These are phyloP conservation scores for Oxycera nigricornis DNA, from an alignment of 2,888 invertebrate genomes.

Conservation along the genomic window DNA sequence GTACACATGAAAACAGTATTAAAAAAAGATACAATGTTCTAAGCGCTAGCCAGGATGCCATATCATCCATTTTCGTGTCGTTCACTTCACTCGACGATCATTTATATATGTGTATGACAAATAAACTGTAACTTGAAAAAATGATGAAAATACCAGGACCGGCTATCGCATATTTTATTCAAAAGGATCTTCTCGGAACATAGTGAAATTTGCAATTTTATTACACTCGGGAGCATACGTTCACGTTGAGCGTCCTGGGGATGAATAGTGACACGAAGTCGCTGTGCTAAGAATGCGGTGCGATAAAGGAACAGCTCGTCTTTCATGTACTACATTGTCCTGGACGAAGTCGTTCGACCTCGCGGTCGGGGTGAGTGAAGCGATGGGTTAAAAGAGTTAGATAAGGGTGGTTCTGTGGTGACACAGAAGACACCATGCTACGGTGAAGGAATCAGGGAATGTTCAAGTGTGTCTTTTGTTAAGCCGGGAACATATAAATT, in stretches of 20 bases:
- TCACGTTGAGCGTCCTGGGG: conserved; percentile 8
- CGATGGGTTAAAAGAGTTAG: too few species aligned
- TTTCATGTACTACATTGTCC: too few species aligned
- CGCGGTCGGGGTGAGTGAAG: too few species aligned
- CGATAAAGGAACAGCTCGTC: too few species aligned
- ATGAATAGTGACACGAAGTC: neutral
- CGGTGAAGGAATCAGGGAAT: too few species aligned
- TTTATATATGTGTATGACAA: conserved; percentile 38
- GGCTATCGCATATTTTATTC: conserved; percentile 38
- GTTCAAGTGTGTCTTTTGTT: too few species aligned
- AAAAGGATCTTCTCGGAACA: conserved; percentile 31
- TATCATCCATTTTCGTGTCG: neutral
- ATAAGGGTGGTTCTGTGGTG: too few species aligned
- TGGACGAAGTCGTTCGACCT: too few species aligned
- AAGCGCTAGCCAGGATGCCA: neutral
- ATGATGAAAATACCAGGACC: conserved; percentile 12
- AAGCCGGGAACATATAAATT: too few species aligned
- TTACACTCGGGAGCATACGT: conserved; percentile 30
- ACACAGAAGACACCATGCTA: too few species aligned
- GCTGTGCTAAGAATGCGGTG: neutral
- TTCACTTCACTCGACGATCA: neutral
- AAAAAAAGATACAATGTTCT: neutral
- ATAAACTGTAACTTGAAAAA: conserved; percentile 14
- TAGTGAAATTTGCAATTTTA: conserved; percentile 37
- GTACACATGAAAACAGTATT: neutral